phyloP scores from a whole-genome alignment of 2,888 invertebrate species.

The Drepana falcataria region DNA sequence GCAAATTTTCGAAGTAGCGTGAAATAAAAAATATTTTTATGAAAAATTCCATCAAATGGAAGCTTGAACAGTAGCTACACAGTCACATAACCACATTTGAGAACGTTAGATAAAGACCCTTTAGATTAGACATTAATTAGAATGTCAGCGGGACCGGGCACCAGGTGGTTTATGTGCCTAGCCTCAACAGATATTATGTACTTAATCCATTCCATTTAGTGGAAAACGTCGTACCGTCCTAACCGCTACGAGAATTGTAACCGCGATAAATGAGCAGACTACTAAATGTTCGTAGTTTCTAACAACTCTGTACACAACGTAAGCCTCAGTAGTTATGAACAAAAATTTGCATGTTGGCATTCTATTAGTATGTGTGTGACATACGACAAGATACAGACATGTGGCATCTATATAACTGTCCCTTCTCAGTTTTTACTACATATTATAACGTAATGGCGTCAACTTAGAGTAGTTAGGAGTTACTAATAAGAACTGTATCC shows the following conservation, averaged over 20 bases:
- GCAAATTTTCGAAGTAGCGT: background rate
- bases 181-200: background rate
- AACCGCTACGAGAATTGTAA: background rate
- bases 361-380: too few species aligned
- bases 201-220: background rate
- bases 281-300: background rate
- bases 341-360: too few species aligned
- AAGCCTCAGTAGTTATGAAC: background rate
- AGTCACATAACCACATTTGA: background rate
- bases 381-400: too few species aligned
- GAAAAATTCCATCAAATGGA: background rate
- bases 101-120: background rate
- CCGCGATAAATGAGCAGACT: background rate
- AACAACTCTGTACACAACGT: background rate
- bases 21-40: background rate
- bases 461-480: too few species aligned
- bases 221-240: background rate
- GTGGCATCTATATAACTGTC: too few species aligned
- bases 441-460: too few species aligned
- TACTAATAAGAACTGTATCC: too few species aligned
- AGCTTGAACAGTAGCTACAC: background rate
- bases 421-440: too few species aligned
- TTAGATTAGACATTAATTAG: slow-evolving; percentile 1
- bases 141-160: slow-evolving; percentile 1
- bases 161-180: background rate